These are phyloP conservation scores for Pterobdella sp. DNA, from an alignment of 2,888 invertebrate genomes.

Conservation along the genomic window DNA sequence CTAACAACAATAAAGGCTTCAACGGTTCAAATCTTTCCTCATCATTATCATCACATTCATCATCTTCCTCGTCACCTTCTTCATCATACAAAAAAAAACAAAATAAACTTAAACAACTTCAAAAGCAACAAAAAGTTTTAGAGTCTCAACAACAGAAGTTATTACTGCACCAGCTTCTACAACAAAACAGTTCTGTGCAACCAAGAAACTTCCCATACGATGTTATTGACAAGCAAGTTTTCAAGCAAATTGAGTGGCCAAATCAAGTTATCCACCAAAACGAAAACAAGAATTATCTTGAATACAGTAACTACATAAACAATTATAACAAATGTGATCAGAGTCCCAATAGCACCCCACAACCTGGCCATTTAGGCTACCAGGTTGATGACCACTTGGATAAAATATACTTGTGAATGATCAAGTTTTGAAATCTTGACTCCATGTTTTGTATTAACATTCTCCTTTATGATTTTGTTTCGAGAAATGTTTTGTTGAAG, in stretches of 20 bases:
- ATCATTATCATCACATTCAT: neutral
- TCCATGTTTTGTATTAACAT: no score
- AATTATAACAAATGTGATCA: no score
- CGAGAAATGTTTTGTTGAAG: no score
- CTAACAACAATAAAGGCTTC: neutral
- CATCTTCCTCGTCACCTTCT: neutral
- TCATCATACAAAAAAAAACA: neutral
- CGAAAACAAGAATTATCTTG: neutral
- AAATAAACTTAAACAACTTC: neutral
- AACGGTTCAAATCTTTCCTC: neutral
- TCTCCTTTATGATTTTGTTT: no score
- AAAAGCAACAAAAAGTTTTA: neutral
- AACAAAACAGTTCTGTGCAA: neutral
- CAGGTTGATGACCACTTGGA: no score
- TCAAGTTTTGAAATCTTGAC: no score
- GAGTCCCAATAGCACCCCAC: no score
- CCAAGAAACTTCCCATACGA: neutral
- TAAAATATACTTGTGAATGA: no score
- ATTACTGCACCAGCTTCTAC: neutral
- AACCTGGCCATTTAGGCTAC: no score
- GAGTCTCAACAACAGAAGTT: neutral
- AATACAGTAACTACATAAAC: no score
- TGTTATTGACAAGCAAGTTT: neutral
- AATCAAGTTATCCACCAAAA: neutral
- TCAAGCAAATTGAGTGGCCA: neutral